Evolutionary conservation across 2,888 invertebrate species (phyloP).

Genomic region (Euphydryas editha): DNA sequence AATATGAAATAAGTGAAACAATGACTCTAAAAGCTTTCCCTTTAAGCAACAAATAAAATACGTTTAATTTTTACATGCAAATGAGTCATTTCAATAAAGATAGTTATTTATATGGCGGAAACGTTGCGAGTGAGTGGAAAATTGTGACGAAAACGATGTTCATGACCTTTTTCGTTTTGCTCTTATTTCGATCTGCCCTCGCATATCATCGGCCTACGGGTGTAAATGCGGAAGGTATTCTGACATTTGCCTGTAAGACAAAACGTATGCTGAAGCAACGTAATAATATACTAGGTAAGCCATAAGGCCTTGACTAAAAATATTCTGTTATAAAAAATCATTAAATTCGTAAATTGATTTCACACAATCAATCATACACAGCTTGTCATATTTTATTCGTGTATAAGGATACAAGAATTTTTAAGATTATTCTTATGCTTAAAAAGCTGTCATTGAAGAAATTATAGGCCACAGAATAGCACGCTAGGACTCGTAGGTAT

Average conservation of each 20-base stretch:
- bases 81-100: constrained; percentile 14
- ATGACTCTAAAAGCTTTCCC: background rate
- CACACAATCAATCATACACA: too few relatives aligned
- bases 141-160: constrained; percentile 32
- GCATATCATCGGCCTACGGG: constrained; percentile 37
- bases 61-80: constrained; percentile 1
- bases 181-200: constrained; percentile 42
- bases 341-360: too few relatives aligned
- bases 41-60: background rate
- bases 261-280: background rate
- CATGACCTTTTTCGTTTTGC: constrained; percentile 42
- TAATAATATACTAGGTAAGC: background rate
- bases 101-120: constrained; percentile 23
- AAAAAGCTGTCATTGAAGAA: too few relatives aligned
- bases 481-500: too few relatives aligned
- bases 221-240: constrained; percentile 40
- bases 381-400: too few relatives aligned
- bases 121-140: constrained; percentile 30
- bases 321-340: too few relatives aligned
- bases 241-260: constrained; percentile 40
- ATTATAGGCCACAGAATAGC: too few relatives aligned
- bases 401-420: too few relatives aligned
- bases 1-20: background rate
- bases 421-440: too few relatives aligned
- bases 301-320: too few relatives aligned